These are phyloP conservation scores for Torymus texanus DNA, from an alignment of 2,888 invertebrate species.

Conservation along the genomic window DNA sequence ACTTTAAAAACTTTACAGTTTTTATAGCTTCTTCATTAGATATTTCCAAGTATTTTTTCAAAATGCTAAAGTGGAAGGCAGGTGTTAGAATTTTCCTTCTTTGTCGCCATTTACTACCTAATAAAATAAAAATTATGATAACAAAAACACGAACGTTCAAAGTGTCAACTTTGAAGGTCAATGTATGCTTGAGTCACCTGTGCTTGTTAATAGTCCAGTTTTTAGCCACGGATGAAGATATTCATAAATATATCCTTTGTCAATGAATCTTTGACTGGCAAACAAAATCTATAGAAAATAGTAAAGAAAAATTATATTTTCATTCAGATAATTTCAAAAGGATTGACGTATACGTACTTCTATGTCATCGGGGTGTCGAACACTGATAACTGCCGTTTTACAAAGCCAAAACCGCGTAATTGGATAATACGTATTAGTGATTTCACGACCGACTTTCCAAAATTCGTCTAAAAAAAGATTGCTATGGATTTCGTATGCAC, in stretches of 20 bases:
- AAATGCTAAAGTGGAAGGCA: conserved; percentile 56
- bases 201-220: conserved; percentile 73
- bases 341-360: conserved; percentile 62
- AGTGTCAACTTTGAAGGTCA: too few relatives aligned
- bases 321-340: background rate
- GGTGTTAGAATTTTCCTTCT: conserved; percentile 58
- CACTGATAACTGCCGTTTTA: conserved; percentile 57
- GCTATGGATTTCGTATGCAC: too few relatives aligned
- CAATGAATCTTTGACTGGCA: conserved; percentile 67
- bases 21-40: conserved; percentile 48
- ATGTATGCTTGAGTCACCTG: conserved; percentile 63
- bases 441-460: conserved; percentile 58
- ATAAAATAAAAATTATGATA: background rate
- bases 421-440: conserved; percentile 63
- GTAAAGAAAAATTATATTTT: background rate
- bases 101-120: conserved; percentile 55
- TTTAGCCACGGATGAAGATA: conserved; percentile 74
- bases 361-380: conserved; percentile 68
- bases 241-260: conserved; percentile 72
- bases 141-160: too few relatives aligned
- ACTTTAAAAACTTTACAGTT: conserved; percentile 48
- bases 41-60: conserved; percentile 56
- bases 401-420: conserved; percentile 63
- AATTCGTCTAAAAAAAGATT: conserved; percentile 58
- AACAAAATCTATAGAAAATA: conserved; percentile 64